Conservation (phyloP, 2,113 vertebrate genomes). For the Anhinga anhinga region DNA sequence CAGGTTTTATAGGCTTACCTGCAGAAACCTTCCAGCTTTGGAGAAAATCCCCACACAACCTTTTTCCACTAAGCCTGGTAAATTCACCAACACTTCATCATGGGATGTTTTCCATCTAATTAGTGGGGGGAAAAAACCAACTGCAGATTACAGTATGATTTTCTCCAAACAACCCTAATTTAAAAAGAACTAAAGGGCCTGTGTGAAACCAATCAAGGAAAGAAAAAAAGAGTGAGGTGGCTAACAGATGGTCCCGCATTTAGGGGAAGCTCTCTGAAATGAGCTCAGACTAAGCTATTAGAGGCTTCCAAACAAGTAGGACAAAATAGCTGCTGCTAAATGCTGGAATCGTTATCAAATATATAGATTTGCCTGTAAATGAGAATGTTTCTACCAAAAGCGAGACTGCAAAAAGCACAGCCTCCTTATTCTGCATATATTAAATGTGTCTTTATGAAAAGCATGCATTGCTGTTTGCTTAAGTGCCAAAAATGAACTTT, state of each 20-base stretch:
- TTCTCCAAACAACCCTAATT: not conserved
- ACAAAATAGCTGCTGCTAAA: not conserved
- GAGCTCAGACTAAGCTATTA: conserved; percentile 30
- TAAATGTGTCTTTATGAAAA: not conserved
- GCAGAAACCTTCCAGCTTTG: not conserved
- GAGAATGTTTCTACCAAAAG: not conserved
- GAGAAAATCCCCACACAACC: not conserved
- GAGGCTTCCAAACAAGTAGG: not conserved
- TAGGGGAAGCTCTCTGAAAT: not conserved
- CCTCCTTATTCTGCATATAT: not conserved
- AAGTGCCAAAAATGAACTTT: not conserved
- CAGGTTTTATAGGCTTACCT: conserved; percentile 13
- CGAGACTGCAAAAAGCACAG: not conserved
- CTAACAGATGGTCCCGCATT: conserved; percentile 38
- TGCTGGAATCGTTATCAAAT: not conserved
- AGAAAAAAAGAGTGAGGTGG: not conserved
- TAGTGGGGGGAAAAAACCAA: fast-evolving
- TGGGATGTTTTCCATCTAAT: not conserved
- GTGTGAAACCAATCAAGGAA: not conserved
- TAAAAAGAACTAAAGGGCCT: not conserved
- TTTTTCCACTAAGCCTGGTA: not conserved
- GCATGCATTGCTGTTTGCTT: not conserved
- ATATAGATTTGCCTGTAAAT: not conserved
- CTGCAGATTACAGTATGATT: not conserved
- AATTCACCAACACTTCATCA: not conserved